Evolutionary conservation across 2,888 invertebrate species (phyloP).

Genomic region (Prenolepis imparis): DNA sequence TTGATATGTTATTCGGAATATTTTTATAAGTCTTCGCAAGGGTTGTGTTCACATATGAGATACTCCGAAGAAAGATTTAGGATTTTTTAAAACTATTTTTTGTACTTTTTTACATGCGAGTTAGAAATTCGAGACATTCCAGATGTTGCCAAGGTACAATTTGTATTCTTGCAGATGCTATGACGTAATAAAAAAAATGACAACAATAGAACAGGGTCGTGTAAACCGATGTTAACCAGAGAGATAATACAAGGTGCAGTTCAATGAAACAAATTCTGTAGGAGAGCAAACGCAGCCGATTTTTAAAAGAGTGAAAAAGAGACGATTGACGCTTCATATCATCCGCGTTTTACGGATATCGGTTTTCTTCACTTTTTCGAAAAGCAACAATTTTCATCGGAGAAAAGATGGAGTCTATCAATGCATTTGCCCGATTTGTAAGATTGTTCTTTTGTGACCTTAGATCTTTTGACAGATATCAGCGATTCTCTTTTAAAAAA

Average conservation of each 20-base stretch:
- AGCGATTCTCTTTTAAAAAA: not conserved
- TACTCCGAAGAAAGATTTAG: not conserved
- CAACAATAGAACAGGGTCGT: constrained; percentile 62
- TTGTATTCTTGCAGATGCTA: constrained; percentile 59
- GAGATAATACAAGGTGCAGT: constrained; percentile 57
- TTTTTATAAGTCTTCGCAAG: constrained; percentile 34
- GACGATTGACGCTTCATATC: not conserved
- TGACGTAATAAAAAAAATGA: constrained; percentile 64
- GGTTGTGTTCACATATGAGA: not conserved
- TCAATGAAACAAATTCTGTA: not conserved
- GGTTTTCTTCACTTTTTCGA: constrained; percentile 59
- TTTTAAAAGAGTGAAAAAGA: constrained; percentile 42
- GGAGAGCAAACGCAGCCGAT: not conserved
- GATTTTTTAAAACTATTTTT: not conserved
- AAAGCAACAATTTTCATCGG: constrained; percentile 48
- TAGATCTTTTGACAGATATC: constrained; percentile 26
- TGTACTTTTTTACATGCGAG: constrained; percentile 28
- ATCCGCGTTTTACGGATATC: constrained; percentile 65
- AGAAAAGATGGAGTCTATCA: constrained; percentile 28
- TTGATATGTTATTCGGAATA: not conserved
- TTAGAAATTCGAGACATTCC: constrained; percentile 62
- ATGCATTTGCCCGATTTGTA: constrained; percentile 1
- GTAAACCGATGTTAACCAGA: constrained; percentile 63
- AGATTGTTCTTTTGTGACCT: constrained; percentile 44
- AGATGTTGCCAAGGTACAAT: constrained; percentile 52